Evolutionary conservation across 2,113 vertebrate genomes (phyloP).

Genomic region (Pimephales promelas): DNA sequence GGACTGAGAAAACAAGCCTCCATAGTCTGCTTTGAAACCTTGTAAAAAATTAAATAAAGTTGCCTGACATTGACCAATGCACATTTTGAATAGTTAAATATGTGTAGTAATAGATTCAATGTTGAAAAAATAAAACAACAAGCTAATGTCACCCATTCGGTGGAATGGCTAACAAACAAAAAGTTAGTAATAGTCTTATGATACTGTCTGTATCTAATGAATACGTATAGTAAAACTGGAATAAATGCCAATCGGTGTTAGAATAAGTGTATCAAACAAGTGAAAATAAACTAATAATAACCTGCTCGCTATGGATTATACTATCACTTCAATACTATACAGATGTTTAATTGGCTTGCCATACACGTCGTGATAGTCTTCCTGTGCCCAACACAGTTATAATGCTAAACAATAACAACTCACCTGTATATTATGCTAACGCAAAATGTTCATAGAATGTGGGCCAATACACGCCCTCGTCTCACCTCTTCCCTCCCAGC

Average conservation of each 20-base stretch:
- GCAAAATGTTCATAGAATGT: not conserved
- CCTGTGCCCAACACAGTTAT: not conserved
- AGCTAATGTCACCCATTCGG: too few species aligned
- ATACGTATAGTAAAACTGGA: not conserved
- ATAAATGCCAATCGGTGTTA: not conserved
- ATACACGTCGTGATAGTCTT: not conserved
- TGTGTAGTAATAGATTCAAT: too few species aligned
- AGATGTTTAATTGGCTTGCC: slow-evolving; percentile 6
- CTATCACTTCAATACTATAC: too few species aligned
- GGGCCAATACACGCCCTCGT: not conserved
- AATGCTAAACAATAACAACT: not conserved
- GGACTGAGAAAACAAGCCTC: too few species aligned
- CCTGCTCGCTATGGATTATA: too few species aligned
- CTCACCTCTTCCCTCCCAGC: slow-evolving; percentile 62
- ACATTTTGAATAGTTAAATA: too few species aligned
- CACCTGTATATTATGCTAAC: not conserved
- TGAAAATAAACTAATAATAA: too few species aligned
- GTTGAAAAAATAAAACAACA: too few species aligned
- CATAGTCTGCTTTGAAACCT: too few species aligned
- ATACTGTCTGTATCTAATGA: not conserved
- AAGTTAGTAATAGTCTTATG: not conserved
- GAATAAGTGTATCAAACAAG: not conserved
- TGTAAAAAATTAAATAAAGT: too few species aligned
- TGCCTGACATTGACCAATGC: too few species aligned
- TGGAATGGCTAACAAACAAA: too few species aligned